Percentiles rank a stretch among this genome's conserved stretches.
phyloP scores from a whole-genome alignment of 1,140 invertebrate genomes.

The Stegodyphus dumicola region DNA sequence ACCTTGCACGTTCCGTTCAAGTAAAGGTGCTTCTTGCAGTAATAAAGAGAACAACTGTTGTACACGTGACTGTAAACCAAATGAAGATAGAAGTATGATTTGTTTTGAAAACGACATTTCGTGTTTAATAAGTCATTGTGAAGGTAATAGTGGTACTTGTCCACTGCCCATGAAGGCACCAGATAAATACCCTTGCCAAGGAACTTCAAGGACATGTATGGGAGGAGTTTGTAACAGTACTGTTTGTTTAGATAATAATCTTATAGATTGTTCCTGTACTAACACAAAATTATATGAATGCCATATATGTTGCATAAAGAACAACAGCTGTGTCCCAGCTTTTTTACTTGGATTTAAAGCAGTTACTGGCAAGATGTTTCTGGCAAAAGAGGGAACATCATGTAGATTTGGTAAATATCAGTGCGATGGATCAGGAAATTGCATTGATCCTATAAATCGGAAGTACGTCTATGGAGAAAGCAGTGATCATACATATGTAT shows the following conservation, averaged over 20 bases:
- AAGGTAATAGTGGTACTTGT: slow-evolving; percentile 18
- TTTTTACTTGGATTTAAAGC: not conserved
- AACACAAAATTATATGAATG: not conserved
- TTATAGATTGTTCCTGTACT: not conserved
- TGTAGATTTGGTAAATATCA: not conserved
- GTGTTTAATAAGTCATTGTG: slow-evolving; percentile 21
- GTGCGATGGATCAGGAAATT: slow-evolving; percentile 17
- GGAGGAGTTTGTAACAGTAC: slow-evolving; percentile 6
- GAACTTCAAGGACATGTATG: not conserved
- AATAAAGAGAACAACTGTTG: slow-evolving; percentile 29
- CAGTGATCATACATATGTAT: too few species aligned
- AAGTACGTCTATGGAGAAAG: too few species aligned
- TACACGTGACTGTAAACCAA: not conserved
- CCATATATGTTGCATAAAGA: slow-evolving; percentile 10
- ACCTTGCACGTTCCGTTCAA: slow-evolving; percentile 14
- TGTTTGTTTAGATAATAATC: not conserved
- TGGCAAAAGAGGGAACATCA: not conserved
- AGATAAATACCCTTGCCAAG: not conserved
- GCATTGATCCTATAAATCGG: not conserved
- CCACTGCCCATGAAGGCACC: not conserved
- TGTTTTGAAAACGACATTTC: not conserved
- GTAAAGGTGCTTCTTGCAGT: slow-evolving; percentile 3
- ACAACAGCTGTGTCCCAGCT: slow-evolving; percentile 18
- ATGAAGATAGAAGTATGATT: not conserved
- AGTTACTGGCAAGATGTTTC: not conserved